Conservation (phyloP, 2,113 vertebrate species). For the Aphyosemion australe region DNA sequence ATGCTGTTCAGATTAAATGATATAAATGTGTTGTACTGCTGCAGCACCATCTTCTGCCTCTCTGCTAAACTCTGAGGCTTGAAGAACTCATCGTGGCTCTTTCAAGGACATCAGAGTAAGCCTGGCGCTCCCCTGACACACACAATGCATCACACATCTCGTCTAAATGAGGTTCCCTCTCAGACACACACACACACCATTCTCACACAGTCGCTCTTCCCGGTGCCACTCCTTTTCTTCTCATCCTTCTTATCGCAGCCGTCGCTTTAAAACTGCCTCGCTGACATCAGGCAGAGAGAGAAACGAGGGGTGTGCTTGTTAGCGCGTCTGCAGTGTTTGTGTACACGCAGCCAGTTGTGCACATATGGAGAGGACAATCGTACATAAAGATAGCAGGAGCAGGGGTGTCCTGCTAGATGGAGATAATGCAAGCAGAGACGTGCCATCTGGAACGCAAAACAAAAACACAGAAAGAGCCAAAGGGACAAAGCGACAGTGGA, state of each 20-base stretch:
- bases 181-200: background rate
- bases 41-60: background rate
- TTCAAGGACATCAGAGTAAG: constrained; percentile 43
- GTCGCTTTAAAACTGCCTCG: constrained; percentile 21
- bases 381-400: constrained; percentile 53
- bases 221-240: constrained; percentile 21
- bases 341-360: constrained; percentile 19
- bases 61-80: constrained; percentile 7
- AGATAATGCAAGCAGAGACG: constrained; percentile 63
- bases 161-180: constrained; percentile 4
- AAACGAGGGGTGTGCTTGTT: constrained; percentile 13
- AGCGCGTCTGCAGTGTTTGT: background rate
- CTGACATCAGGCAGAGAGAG: constrained; percentile 26
- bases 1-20: background rate
- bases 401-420: constrained; percentile 39
- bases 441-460: constrained; percentile 32
- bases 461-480: background rate
- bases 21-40: background rate
- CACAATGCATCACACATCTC: constrained; percentile 10
- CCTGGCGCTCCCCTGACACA: background rate
- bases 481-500: constrained; percentile 7
- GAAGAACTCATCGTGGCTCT: constrained; percentile 24
- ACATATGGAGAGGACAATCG: constrained; percentile 27
- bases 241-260: constrained; percentile 47
- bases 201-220: constrained; percentile 21